Percentiles rank a stretch among this genome's conserved stretches.
These are phyloP conservation scores for Oostethus manadensis DNA, from an alignment of 2,113 vertebrate genomes.

Conservation along the genomic window DNA sequence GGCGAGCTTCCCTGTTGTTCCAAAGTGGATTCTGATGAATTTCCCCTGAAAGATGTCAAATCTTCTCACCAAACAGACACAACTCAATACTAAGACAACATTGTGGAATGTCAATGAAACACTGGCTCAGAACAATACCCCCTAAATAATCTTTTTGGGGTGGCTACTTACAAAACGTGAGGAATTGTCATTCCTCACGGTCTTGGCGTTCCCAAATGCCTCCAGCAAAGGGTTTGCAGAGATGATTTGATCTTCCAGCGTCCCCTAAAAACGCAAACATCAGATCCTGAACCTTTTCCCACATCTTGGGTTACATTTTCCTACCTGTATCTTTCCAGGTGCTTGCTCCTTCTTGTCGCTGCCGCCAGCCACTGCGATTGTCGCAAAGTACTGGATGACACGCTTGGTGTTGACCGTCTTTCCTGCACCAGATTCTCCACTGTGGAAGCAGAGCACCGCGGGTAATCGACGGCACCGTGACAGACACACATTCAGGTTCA, in stretches of 20 bases:
- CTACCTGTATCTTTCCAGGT: slow-evolving; percentile 1
- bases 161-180: slow-evolving; percentile 65
- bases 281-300: slow-evolving; percentile 1
- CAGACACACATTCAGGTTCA: neutral
- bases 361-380: slow-evolving; percentile 70
- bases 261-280: slow-evolving; percentile 44
- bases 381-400: slow-evolving; percentile 89
- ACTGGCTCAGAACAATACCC: neutral
- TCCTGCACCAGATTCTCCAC: slow-evolving; percentile 62
- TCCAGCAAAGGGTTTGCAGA: slow-evolving; percentile 64
- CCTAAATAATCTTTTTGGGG: too few relatives aligned
- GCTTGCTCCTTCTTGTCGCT: slow-evolving; percentile 22
- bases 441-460: slow-evolving; percentile 9
- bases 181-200: slow-evolving; percentile 70
- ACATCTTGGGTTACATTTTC: slow-evolving; percentile 13
- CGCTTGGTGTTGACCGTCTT: slow-evolving; percentile 89
- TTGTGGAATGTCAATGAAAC: neutral
- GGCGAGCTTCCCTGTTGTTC: slow-evolving; percentile 56
- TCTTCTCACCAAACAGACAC: neutral
- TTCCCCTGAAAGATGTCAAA: slow-evolving; percentile 44
- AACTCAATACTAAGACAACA: neutral
- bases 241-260: slow-evolving; percentile 70
- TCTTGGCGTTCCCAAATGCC: slow-evolving; percentile 70
- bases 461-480: neutral
- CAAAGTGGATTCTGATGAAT: slow-evolving; percentile 67